Percentiles rank a stretch among this genome's conserved stretches.
phyloP scores from a whole-genome alignment of 2,888 invertebrate species.

The Ferdinandea cuprea region DNA sequence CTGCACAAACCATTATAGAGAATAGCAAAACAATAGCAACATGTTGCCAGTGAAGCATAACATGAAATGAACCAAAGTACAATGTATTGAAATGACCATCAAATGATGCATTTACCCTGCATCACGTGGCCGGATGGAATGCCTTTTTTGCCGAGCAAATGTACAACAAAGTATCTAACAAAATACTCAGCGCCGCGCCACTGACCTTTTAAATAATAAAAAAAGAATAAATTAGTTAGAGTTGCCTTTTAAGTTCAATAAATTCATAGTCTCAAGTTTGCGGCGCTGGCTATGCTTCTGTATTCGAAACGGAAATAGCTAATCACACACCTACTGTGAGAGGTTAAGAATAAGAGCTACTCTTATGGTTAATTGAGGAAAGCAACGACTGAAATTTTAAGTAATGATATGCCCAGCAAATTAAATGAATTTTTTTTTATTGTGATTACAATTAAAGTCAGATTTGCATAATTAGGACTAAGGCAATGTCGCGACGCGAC shows the following conservation, averaged over 20 bases:
- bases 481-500: no score
- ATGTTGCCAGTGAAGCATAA: constrained; percentile 16
- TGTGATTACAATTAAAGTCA: neutral
- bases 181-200: constrained; percentile 51
- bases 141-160: neutral
- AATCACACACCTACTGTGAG: constrained; percentile 18
- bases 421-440: neutral
- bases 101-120: constrained; percentile 17
- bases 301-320: constrained; percentile 24
- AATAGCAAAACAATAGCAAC: constrained; percentile 23
- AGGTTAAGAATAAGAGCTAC: neutral
- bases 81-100: constrained; percentile 38
- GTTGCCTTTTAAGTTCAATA: constrained; percentile 41
- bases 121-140: constrained; percentile 44
- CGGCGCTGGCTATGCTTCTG: neutral
- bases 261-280: constrained; percentile 13
- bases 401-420: neutral
- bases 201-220: constrained; percentile 46
- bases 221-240: constrained; percentile 35
- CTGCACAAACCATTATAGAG: no score
- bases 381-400: constrained; percentile 6
- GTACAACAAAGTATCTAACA: neutral
- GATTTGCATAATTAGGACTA: neutral
- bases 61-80: constrained; percentile 8
- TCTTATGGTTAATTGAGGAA: constrained; percentile 8